These are phyloP conservation scores for Taphrorychus bicolor DNA, from an alignment of 2,888 invertebrate species.

Conservation along the genomic window DNA sequence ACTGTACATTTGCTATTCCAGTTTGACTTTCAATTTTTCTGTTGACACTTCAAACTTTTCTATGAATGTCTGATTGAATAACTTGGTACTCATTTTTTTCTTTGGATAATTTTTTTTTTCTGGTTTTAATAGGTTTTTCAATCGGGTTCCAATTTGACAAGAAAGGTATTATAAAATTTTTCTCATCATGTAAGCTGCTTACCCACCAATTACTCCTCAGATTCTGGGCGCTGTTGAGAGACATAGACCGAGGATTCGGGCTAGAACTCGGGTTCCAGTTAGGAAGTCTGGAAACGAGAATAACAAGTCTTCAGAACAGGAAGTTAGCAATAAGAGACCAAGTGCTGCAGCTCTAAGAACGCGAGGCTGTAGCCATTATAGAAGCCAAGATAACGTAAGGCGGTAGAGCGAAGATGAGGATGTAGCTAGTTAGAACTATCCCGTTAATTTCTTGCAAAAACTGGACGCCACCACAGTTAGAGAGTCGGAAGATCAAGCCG, in stretches of 20 bases:
- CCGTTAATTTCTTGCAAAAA: constrained; percentile 51
- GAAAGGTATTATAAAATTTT: too few species aligned
- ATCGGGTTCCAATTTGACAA: too few species aligned
- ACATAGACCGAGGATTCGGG: constrained; percentile 42
- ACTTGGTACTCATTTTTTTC: too few species aligned
- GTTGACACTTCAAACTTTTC: too few species aligned
- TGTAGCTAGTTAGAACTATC: constrained; percentile 62
- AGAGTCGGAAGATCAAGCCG: constrained; percentile 54
- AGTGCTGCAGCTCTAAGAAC: constrained; percentile 52
- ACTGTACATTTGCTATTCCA: too few species aligned
- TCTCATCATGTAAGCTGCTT: too few species aligned
- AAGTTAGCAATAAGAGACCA: constrained; percentile 43
- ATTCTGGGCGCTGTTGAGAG: constrained; percentile 43
- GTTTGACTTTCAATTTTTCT: too few species aligned
- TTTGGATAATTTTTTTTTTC: too few species aligned
- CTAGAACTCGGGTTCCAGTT: constrained; percentile 44
- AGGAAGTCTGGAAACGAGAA: constrained; percentile 32
- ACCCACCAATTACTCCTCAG: too few species aligned
- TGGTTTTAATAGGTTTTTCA: too few species aligned
- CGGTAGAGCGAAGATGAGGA: constrained; percentile 53
- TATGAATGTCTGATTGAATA: too few species aligned
- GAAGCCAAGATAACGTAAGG: constrained; percentile 56
- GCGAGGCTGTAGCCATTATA: constrained; percentile 65
- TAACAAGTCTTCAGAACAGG: constrained; percentile 41
- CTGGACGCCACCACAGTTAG: constrained; percentile 41